A percentile compares a stretch with the other conserved stretches of the same genome.
Evolutionary conservation across 53 echinoderm and acorn worm species (phyloP).

Genomic region (Hippasteria phrygiana): DNA sequence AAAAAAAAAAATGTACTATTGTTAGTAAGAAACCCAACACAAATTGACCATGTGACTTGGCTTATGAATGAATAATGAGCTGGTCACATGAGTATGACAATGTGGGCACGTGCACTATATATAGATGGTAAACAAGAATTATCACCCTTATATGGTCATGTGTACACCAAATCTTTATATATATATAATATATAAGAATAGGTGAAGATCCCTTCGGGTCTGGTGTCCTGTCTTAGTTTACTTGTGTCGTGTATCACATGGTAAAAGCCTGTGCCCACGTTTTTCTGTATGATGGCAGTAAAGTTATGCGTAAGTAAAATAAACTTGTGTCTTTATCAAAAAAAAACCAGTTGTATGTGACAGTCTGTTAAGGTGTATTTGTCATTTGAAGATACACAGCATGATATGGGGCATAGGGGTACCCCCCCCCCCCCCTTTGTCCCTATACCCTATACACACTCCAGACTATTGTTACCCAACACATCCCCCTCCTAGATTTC

Average conservation of each 20-base stretch:
- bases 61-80: slow-evolving; percentile 7
- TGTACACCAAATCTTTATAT: slow-evolving; percentile 61
- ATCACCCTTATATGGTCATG: slow-evolving; percentile 58
- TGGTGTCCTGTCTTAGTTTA: slow-evolving; percentile 71
- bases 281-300: slow-evolving; percentile 76
- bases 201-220: slow-evolving; percentile 42
- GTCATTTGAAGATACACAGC: neutral
- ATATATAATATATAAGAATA: slow-evolving; percentile 59
- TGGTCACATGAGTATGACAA: slow-evolving; percentile 29
- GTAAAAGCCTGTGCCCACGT: slow-evolving; percentile 63
- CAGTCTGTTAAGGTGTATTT: neutral
- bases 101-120: slow-evolving; percentile 60
- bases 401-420: neutral
- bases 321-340: slow-evolving; percentile 67
- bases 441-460: no score
- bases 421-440: no score
- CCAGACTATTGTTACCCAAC: no score
- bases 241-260: slow-evolving; percentile 71
- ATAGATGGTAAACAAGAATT: slow-evolving; percentile 29
- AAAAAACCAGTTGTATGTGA: neutral
- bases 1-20: slow-evolving; percentile 54
- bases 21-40: slow-evolving; percentile 50
- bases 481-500: no score
- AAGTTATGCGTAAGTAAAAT: slow-evolving; percentile 58
- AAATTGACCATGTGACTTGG: slow-evolving; percentile 12